A percentile compares a stretch with the other conserved stretches of the same genome.
Evolutionary conservation across 1,140 invertebrate genomes (phyloP).

Genomic region (Rhopalosiphum padi): DNA sequence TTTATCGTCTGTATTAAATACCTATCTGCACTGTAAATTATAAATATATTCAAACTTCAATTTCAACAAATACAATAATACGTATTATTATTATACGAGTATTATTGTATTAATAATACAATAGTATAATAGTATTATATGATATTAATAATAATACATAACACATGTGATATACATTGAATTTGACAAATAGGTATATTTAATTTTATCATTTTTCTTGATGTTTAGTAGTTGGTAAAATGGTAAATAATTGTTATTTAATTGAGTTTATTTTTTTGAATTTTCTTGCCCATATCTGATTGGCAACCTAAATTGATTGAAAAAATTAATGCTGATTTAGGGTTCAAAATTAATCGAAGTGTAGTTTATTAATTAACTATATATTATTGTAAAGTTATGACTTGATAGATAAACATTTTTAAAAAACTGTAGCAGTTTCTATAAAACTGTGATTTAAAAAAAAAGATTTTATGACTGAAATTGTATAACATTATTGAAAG

Average conservation of each 20-base stretch:
- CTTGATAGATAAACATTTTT: too few species aligned
- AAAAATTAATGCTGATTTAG: neutral
- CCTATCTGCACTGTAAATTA: too few species aligned
- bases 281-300: accelerated
- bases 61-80: too few species aligned
- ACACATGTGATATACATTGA: neutral
- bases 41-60: too few species aligned
- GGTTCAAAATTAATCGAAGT: too few species aligned
- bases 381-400: too few species aligned
- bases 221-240: neutral
- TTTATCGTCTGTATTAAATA: too few species aligned
- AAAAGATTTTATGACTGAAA: neutral
- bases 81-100: too few species aligned
- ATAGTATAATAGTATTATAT: too few species aligned
- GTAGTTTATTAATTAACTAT: too few species aligned
- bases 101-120: too few species aligned
- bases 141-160: too few species aligned
- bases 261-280: neutral
- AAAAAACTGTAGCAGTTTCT: neutral
- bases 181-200: neutral
- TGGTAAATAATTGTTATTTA: neutral
- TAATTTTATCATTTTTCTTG: neutral
- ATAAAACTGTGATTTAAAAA: neutral
- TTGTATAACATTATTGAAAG: neutral
- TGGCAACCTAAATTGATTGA: neutral